Evolutionary conservation across 2,888 invertebrate species (phyloP).

Genomic region (Noctua janthina): DNA sequence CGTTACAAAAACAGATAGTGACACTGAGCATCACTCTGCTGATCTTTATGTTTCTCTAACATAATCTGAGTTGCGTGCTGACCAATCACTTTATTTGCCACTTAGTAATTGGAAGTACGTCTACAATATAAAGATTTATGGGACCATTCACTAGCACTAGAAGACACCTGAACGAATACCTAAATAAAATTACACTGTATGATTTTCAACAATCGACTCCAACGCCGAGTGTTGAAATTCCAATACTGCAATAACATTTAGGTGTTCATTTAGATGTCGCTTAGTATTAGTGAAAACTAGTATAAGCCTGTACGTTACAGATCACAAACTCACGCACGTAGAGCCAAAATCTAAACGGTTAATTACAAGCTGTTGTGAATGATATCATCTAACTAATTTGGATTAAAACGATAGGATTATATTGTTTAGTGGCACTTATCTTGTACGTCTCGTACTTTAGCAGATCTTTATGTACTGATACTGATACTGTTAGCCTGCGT

Average conservation of each 20-base stretch:
- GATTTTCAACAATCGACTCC: not conserved
- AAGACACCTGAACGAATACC: not conserved
- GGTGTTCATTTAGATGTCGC: not conserved
- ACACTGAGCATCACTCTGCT: constrained; percentile 24
- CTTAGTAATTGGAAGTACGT: constrained; percentile 32
- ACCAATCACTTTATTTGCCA: constrained; percentile 16
- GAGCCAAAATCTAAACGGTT: constrained; percentile 8
- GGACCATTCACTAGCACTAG: not conserved
- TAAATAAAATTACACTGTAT: not conserved
- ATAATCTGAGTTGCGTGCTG: constrained; percentile 45
- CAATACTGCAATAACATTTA: not conserved
- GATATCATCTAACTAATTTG: constrained; percentile 4
- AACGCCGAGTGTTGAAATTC: not conserved
- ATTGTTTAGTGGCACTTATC: too few species aligned
- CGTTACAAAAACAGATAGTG: constrained; percentile 9
- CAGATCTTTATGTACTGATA: too few species aligned
- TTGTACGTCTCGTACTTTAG: not conserved
- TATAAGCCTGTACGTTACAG: constrained; percentile 6
- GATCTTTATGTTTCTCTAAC: constrained; percentile 16
- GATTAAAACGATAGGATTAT: not conserved
- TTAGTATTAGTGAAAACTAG: not conserved
- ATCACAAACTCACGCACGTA: constrained; percentile 20
- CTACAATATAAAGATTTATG: constrained; percentile 6
- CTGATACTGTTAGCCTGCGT: too few species aligned
- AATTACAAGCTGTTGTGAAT: not conserved